Evolutionary conservation across 2,888 invertebrate species (phyloP), one percentile per base, ranked within the genome.

Genomic region (Blastobasis lacticolella): DNA sequence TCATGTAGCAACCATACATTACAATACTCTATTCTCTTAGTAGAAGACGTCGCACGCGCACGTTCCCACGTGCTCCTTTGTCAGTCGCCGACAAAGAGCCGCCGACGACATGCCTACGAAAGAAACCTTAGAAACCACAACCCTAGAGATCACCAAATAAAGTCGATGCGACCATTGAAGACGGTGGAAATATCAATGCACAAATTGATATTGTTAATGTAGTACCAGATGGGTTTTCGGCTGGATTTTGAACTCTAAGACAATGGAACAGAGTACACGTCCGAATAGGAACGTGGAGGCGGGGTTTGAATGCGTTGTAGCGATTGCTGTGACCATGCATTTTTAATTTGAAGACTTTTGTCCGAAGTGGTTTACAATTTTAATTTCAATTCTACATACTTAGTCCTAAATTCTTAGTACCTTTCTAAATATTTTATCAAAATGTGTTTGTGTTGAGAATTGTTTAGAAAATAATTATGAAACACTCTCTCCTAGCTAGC

Each of bases 11-110:
- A 69, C 73, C 81, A 81, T 78, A 81, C 73, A 80, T 79, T 79
- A 80, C 62, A 63, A 62, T 66, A 63, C 62, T 55, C 73, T 73
- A 73, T 71, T 67, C 67, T 74, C 68, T 71, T 61, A 71, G 70
- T 67, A 72, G 74, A 73, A 75, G 75, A 73, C 65, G 59, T 74
- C 80, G 78, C 80, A 78, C 78, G 83, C 81, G 80, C 83, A 75
- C 75, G 77, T 87, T 87, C 85, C 83, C 87, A 86, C 85, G 86
- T 86, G 78, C 73, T 60, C 65, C 81, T 88, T 88, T 88, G 87
- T 86, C 87, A 87, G 86, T 65, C 51, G 64, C 77, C 83, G 83
- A 86, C 87, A 88, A 87, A 87, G 84, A 73, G 60, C 60, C 61
- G 76, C 85, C 83, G 85, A 78, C 81, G 73, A 79, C 79, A 77